Conservation (phyloP, 2,113 vertebrate genomes). For the Anhinga anhinga region DNA sequence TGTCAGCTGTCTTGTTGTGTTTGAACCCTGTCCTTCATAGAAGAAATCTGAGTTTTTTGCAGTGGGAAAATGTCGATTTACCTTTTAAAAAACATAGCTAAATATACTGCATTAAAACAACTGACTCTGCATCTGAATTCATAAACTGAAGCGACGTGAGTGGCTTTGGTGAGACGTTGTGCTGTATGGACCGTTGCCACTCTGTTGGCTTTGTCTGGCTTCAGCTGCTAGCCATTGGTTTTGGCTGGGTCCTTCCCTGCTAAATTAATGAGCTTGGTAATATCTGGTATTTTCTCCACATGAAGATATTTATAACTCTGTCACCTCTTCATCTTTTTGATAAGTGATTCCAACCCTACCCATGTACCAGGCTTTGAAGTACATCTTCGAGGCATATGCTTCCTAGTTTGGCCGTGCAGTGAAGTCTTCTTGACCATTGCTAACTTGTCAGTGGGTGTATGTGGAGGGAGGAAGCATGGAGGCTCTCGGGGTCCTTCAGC, state of each 20-base stretch:
- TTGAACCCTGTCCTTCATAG: not conserved
- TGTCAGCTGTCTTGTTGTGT: rapidly evolving
- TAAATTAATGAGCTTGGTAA: not conserved
- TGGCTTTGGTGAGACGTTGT: not conserved
- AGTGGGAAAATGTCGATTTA: rapidly evolving
- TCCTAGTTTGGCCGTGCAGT: not conserved
- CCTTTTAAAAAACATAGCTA: not conserved
- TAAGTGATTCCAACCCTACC: not conserved
- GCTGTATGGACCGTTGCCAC: too few relatives aligned
- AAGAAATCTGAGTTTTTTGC: not conserved
- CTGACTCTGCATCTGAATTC: not conserved
- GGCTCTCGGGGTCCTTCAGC: not conserved
- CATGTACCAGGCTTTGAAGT: not conserved
- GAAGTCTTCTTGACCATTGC: not conserved
- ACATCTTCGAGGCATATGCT: not conserved
- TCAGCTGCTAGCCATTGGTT: not conserved
- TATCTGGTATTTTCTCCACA: not conserved
- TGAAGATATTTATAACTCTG: not conserved
- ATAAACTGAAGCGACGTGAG: rapidly evolving
- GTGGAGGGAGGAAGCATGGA: not conserved
- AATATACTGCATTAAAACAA: not conserved
- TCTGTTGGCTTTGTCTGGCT: not conserved
- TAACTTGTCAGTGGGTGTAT: not conserved
- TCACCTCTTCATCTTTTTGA: not conserved
- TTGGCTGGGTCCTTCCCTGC: not conserved